Evolutionary conservation across 2,113 vertebrate genomes (phyloP), one percentile per base, ranked within the genome.

Genomic region (Anguilla japonica): DNA sequence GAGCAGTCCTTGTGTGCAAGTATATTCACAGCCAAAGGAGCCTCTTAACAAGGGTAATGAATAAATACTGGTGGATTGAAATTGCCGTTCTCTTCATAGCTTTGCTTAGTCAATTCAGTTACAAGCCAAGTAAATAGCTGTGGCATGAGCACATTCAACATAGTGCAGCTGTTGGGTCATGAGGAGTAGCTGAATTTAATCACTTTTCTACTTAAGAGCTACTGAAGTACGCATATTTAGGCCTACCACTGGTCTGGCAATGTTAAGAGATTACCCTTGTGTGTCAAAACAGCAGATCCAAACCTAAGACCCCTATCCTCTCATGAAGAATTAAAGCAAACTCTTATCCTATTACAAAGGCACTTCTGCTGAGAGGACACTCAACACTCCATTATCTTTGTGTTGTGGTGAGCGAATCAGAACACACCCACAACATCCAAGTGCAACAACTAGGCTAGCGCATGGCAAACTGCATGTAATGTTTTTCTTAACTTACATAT

Each of bases 261-360:
- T 83, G 41, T 83, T 50, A 83, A 83, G 26, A 63, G 56, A 83
- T 60, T 57, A 63, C 15, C 53, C 41, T 53, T 46, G 29, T 81
- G 78, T 34, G 63, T n/a, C 53, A 41, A 53, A 41, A 81, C 34
- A 41, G 79, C 39, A 20, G 39, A 86, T 60, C 56, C 46, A 63
- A 22, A 67, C 41, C 40, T 15, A 86, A 82, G 29, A 41, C 53
- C 50, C 79, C 40, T 41, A 82, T 86, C 79, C 26, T 26, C 79
- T 82, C 39, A 79, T 53, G 71, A 79, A 79, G 84, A 56, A 50
- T 80, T 85, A 85, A 41, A 85, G 46, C 53, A 71, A 18, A 79
- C 9, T 26, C 75, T 85, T 56, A 67, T 82, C 85, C 79, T 43
- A 41, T 86, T 86, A 86, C 84, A 22, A 41, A 60, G 46, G 41